Base-by-base conservation (phyloP, 2,797 vertebrate genomes). In the Rhyacichthys aspro region DNA sequence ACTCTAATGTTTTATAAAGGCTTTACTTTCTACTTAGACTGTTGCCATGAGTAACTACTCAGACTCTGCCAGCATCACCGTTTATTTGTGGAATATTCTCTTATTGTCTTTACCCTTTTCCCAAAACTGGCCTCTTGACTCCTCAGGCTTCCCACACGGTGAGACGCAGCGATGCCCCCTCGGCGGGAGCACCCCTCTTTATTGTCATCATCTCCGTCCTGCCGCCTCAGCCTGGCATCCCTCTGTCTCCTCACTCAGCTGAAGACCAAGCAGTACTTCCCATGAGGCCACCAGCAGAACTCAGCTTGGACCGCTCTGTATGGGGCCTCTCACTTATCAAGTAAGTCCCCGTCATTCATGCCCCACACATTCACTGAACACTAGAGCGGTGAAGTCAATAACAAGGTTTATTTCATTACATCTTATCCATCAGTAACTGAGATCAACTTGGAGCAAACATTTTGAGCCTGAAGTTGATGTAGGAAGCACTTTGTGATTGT, bases 241-340 rank as follows among this genome's bases (percentile, higher is more conserved):
- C 36, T 17, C 58, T 65, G 55, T 73, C 75, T 61, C 53, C 80
- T 74, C 71, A 72, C 79, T 19, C 53, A 42, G 15, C 78, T 53
- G 74, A 86, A 79, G 70, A 76, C 76, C 68, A 63, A 67, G 83
- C 83, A 79, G 66, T 7, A 47, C 73, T 82, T 87, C 87, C 86
- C 87, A 92, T 93, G 91, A 92, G 84, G 90, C 88, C 82, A 60
- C 86, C 82, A 82, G 76, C 82, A 85, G 87, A 78, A 86, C 87
- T 88, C 86, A 78, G 79, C 85, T 72, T 55, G 72, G 62, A 42
- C 72, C 83, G 81, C 89, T 91, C 90, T 92, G 88, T 85, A 91
- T 93, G 92, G 92, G 90, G 90, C 88, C 89, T 79, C 84, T 68
- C 66, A 75, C 84, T 73, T 83, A 77, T 91, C 82, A 92, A 88